Evolutionary conservation across 2,113 vertebrate species (phyloP), one percentile per base, ranked within the genome.

Genomic region (Piaya cayana): DNA sequence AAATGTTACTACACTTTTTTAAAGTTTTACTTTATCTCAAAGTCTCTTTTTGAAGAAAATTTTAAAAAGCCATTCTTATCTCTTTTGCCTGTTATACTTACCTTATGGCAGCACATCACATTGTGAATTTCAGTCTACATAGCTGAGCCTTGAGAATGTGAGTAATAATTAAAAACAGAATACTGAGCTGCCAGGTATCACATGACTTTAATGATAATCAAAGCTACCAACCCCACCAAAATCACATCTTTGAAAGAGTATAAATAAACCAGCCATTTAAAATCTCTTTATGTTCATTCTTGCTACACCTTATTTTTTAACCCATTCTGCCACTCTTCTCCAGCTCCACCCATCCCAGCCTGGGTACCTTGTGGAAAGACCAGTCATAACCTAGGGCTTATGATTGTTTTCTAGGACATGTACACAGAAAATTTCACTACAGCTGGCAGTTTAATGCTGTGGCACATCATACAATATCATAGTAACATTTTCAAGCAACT

Each of bases 341-440:
- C 64, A 88, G 79, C 64, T 74, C 85, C 85, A 92, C 90, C 88
- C 74, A 67, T 12, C 36, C 34, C 45, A 85, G 32, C 15, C 58
- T 12, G 52, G 52, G 17, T 12, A 56, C 21, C 2, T 14, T 9
- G 9, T 45, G 58, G n/a, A 88, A 92, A 81, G 56, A 90, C 60
- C 60, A 88, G 65, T 77, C 30, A 2, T 64, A 78, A 56, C 90
- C 79, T 70, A 30, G 29, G 29, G 47, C 20, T 58, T 79, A 2
- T 15, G 79, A 63, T 62, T 90, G 82, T 93, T 96, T 92, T 58
- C 80, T 71, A 65, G 80, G 72, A 94, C 79, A 50, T 49, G 52
- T 34, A 78, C 42, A 69, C 5, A 3, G 83, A 92, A 92, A 42
- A 81, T 78, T 95, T 94, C 71, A 76, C 72, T 94, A 60, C 30